Base-by-base conservation (phyloP, 2,797 vertebrate species). In the Phyllotis vaccarum region DNA sequence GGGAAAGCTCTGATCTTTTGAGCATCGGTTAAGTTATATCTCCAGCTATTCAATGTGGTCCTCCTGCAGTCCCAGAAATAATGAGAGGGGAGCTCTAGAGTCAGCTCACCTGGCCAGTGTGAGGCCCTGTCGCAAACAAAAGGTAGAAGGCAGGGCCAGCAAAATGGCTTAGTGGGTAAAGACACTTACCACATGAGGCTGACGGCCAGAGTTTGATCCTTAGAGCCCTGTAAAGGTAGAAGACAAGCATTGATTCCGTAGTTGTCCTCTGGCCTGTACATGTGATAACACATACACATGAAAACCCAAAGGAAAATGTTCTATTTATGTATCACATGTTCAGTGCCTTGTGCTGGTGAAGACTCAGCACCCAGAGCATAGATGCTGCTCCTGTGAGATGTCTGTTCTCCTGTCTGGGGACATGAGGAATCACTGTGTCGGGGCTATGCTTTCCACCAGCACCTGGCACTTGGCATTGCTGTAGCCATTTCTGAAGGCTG, bases 401-500 rank as follows among this genome's bases (percentile, higher is more conserved):
- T 19, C 1, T 78, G 7, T 43, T 68, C 46, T 43, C 19, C 13
- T n/a, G 34, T 34, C 68, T 75, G 74, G 21, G 17, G 72, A 34
- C n/a, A 11, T 3, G 24, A 62, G 6, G 66, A 66, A 1, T 72
- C 74, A 2, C 58, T 9, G 0, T 3, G 0, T 12, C 29, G 6
- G 60, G 64, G 43, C 10, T 74, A 0, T 43, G 68, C 2, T 49
- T 79, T 52, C 29, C 58, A 58, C 76, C 46, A 29, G 14, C 8
- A 34, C 56, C 10, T 2, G 7, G 60, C 64, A 62, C 31, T 9
- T 11, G 24, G 31, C 43, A 24, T 9, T 14, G 31, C 60, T 46
- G 40, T 40, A 12, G 60, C 81, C 31, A 16, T 54, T n/a, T n/a
- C n/a, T n/a, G n/a, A n/a, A n/a, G n/a, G 2, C 24, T 6, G 0